These are phyloP conservation scores for Galemys pyrenaicus DNA, from an alignment of 2,113 vertebrate species.

Conservation along the genomic window DNA sequence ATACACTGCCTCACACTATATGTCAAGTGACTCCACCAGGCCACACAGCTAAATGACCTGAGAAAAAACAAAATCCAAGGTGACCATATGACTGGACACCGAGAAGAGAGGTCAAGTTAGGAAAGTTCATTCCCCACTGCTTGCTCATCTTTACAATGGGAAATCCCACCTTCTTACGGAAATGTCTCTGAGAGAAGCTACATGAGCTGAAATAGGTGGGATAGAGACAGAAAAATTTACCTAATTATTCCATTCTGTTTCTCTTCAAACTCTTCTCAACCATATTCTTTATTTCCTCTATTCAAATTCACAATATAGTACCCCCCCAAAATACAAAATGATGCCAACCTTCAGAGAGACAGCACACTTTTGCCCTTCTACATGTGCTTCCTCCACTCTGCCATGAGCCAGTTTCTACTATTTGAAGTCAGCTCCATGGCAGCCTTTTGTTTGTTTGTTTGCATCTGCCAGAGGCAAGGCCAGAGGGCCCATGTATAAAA, in stretches of 20 bases:
- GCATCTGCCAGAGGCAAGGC: conserved; percentile 83
- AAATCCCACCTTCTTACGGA: neutral
- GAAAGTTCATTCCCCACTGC: neutral
- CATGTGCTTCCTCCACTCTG: conserved; percentile 50
- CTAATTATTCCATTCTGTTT: neutral
- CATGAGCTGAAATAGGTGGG: neutral
- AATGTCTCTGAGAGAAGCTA: neutral
- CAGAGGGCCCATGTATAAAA: conserved; percentile 77
- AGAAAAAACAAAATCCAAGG: neutral
- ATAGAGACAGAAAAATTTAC: neutral
- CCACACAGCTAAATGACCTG: neutral
- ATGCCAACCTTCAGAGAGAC: neutral
- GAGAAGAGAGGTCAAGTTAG: too few relatives aligned
- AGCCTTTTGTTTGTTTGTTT: conserved; percentile 82
- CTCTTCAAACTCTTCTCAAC: neutral
- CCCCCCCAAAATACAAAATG: neutral
- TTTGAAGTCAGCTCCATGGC: conserved; percentile 74
- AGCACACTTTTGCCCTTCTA: conserved; percentile 54
- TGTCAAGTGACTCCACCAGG: neutral
- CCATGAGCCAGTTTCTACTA: conserved; percentile 75
- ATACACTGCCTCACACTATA: neutral
- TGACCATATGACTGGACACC: neutral
- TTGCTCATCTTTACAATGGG: neutral
- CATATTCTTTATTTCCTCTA: neutral
- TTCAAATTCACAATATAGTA: conserved; percentile 4